Evolutionary conservation across 2,797 vertebrate species (phyloP), one percentile per base, ranked within the genome.

Genomic region (Sphenopsis melanotis): DNA sequence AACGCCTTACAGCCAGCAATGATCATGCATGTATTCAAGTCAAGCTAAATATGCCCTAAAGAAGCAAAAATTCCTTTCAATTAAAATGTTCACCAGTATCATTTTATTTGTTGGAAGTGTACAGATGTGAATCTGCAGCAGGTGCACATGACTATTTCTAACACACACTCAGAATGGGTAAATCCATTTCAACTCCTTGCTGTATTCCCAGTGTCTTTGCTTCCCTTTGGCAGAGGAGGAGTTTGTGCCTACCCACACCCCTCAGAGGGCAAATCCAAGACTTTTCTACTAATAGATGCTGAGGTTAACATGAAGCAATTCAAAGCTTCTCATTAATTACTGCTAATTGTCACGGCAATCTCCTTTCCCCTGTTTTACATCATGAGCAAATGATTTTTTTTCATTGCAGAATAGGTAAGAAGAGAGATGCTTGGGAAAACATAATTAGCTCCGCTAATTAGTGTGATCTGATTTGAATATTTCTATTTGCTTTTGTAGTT

Each of bases 251-350:
- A 19, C 22, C 44, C 24, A 1, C 27, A 61, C 27, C 32, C 47
- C 56, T 61, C 23, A 22, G 36, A 9, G 4, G 47, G 63, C 39
- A 81, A 83, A 86, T 60, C 53, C 75, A 83, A 75, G 49, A 23
- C 24, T 44, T 72, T 63, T 34, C 46, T 36, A 32, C 59, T 92
- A 86, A 96, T 79, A 69, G 44, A 76, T 50, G 22, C 37, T 63
- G 79, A 91, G 72, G 84, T 91, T 83, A 86, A 95, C 70, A 79
- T 1, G 1, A 59, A 91, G 24, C 41, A 88, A 93, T 83, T 92
- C 87, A 93, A 95, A 95, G 80, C 74, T 79, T 66, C 89, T 91
- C 93, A 92, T 96, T 95, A 96, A 93, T 94, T 96, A 92, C 82
- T 61, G 16, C 57, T 90, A 92, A 95, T 92, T 96, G 79, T 93